phyloP scores from a whole-genome alignment of 2,797 vertebrate genomes.

The Triplophysa yarkandensis region DNA sequence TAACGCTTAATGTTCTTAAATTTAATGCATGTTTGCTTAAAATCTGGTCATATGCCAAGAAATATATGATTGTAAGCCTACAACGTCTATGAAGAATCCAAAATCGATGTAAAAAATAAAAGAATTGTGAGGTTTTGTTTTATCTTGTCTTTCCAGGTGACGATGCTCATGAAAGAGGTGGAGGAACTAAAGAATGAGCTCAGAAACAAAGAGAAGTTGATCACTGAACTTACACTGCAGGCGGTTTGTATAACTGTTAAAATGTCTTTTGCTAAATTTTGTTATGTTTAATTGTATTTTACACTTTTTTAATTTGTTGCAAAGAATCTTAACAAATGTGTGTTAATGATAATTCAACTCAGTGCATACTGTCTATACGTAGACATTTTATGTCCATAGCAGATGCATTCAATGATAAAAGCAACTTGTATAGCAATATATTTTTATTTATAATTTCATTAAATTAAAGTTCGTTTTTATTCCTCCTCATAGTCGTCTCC shows the following conservation, averaged over 20 bases:
- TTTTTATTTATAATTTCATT: too few species aligned
- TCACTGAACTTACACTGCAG: slow-evolving; percentile 83
- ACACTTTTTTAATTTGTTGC: too few species aligned
- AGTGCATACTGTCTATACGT: too few species aligned
- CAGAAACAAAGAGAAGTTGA: slow-evolving; percentile 85
- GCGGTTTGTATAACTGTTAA: slow-evolving; percentile 76
- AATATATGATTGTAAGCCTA: not conserved
- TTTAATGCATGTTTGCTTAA: not conserved
- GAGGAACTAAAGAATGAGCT: slow-evolving; percentile 87
- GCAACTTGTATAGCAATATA: too few species aligned
- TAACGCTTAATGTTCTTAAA: too few species aligned
- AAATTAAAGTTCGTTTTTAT: too few species aligned
- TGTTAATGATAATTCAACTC: not conserved
- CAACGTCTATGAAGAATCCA: not conserved
- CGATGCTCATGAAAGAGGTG: slow-evolving; percentile 87
- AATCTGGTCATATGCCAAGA: not conserved
- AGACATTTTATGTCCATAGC: too few species aligned
- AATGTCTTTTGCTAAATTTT: not conserved
- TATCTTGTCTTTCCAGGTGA: slow-evolving; percentile 75
- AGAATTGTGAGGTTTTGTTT: not conserved
- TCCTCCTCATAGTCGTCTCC: slow-evolving; percentile 59
- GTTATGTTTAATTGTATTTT: too few species aligned
- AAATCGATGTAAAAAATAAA: not conserved
- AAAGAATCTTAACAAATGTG: too few species aligned
- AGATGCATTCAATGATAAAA: too few species aligned